These are phyloP conservation scores for Asarcornis scutulata DNA, from an alignment of 2,113 vertebrate genomes.

Conservation along the genomic window DNA sequence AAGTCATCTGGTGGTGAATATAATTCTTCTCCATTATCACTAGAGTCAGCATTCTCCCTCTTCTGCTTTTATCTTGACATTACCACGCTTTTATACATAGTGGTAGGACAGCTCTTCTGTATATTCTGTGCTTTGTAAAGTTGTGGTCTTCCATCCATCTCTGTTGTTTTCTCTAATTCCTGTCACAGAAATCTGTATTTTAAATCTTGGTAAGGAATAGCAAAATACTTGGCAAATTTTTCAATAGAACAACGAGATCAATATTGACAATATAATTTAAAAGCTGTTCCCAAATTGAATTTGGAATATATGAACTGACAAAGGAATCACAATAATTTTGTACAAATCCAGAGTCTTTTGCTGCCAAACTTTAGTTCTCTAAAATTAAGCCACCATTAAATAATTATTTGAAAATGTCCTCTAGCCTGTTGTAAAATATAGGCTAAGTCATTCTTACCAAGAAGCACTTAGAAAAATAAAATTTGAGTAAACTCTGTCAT, in stretches of 20 bases:
- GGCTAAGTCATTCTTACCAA: conserved; percentile 9
- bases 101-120: neutral
- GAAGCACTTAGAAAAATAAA: neutral
- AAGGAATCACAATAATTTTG: neutral
- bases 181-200: neutral
- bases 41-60: neutral
- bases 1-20: neutral
- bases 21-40: neutral
- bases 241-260: neutral
- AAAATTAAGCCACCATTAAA: conserved; percentile 21
- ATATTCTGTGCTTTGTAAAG: neutral
- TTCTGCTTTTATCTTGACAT: neutral
- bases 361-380: neutral
- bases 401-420: conserved; percentile 19
- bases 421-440: neutral
- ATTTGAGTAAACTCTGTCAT: neutral
- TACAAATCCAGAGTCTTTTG: neutral
- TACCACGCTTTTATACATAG: neutral
- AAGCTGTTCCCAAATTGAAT: neutral
- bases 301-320: neutral
- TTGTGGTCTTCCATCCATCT: neutral
- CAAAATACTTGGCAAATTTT: neutral
- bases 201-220: neutral
- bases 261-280: neutral
- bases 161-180: neutral